Conservation (phyloP, 2,113 vertebrate genomes). For the Lepisosteus oculatus region DNA sequence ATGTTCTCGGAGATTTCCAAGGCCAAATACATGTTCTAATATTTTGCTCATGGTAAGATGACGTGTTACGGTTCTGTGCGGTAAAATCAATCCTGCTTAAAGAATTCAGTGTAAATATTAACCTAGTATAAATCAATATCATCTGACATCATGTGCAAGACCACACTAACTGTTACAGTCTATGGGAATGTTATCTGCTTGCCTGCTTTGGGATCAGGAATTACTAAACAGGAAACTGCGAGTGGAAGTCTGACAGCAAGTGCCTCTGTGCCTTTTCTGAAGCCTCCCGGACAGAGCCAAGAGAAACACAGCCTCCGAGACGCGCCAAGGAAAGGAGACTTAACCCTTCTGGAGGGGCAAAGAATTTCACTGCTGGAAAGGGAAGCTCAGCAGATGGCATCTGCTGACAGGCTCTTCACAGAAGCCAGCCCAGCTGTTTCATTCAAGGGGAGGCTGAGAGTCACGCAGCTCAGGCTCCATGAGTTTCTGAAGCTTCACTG, state of each 20-base stretch:
- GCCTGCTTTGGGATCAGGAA: not conserved
- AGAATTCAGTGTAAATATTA: no score
- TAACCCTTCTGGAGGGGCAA: slow-evolving; percentile 22
- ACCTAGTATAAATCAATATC: no score
- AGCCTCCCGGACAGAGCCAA: slow-evolving; percentile 21
- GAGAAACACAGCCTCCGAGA: slow-evolving; percentile 16
- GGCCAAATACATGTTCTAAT: no score
- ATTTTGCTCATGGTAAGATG: no score
- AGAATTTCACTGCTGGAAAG: not conserved
- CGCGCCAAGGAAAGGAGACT: not conserved
- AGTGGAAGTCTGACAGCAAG: not conserved
- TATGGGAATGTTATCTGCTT: slow-evolving; percentile 20
- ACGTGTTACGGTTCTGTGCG: no score
- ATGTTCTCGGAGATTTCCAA: no score
- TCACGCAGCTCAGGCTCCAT: not conserved
- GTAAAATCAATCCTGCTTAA: no score
- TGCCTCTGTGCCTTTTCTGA: not conserved
- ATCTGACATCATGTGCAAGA: no score
- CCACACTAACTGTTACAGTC: not conserved
- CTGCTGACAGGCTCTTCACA: not conserved
- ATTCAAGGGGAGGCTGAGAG: slow-evolving; percentile 2
- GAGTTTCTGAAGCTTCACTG: not conserved
- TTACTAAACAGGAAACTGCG: slow-evolving; percentile 39
- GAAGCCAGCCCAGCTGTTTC: not conserved
- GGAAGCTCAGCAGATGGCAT: slow-evolving; percentile 9